phyloP scores from a whole-genome alignment of 2,113 vertebrate genomes.

The Prionailurus bengalensis region DNA sequence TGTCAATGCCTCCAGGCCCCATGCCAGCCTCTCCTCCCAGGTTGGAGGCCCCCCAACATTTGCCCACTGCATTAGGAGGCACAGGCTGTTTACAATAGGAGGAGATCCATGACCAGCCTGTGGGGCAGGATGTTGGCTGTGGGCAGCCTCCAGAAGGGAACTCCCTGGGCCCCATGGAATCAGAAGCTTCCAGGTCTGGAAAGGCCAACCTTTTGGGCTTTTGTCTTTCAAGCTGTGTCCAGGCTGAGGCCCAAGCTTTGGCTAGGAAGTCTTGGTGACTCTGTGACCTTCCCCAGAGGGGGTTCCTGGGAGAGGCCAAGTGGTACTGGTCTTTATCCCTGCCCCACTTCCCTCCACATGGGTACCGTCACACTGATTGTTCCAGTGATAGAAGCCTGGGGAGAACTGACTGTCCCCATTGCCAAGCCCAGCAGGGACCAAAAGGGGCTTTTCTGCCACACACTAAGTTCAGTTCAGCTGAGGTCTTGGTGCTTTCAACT shows the following conservation, averaged over 20 bases:
- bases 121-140: constrained; percentile 69
- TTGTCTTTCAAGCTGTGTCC: constrained; percentile 79
- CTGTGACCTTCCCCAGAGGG: constrained; percentile 61
- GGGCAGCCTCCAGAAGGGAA: constrained; percentile 62
- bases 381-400: constrained; percentile 45
- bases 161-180: neutral
- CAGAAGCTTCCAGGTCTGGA: constrained; percentile 63
- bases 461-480: constrained; percentile 73
- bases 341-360: neutral
- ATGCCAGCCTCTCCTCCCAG: neutral
- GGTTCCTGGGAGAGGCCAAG: constrained; percentile 75
- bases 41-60: neutral
- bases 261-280: constrained; percentile 77
- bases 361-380: constrained; percentile 53
- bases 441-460: constrained; percentile 68
- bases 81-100: constrained; percentile 65
- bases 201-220: constrained; percentile 61
- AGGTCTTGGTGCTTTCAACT: constrained; percentile 71
- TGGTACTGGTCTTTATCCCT: constrained; percentile 47
- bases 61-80: constrained; percentile 26
- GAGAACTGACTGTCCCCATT: constrained; percentile 41
- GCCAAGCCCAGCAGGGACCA: constrained; percentile 61
- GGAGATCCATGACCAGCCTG: neutral
- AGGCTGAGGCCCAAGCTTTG: constrained; percentile 77
- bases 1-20: constrained; percentile 21